These are phyloP conservation scores for Dicranocentrus wangi DNA, from an alignment of 2,888 invertebrate genomes.

Conservation along the genomic window DNA sequence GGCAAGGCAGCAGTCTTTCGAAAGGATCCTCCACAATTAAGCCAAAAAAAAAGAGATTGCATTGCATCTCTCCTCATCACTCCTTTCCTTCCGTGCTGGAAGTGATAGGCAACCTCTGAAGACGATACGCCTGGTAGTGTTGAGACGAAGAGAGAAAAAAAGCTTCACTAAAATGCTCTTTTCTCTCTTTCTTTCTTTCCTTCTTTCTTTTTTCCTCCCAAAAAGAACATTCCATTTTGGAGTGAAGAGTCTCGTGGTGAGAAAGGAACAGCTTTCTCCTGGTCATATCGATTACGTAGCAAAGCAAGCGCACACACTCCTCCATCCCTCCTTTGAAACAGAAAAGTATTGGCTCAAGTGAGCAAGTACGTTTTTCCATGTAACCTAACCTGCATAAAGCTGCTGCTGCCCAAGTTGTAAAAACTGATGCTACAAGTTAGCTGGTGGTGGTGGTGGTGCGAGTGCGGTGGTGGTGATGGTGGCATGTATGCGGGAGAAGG, in stretches of 20 bases:
- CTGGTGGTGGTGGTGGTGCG: no score
- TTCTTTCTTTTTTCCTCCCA: not conserved
- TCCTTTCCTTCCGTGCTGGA: no score
- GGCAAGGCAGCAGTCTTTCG: no score
- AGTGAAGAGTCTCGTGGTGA: conserved; percentile 7
- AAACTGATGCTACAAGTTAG: conserved; percentile 36
- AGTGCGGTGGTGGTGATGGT: no score
- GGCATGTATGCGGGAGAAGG: conserved; percentile 38
- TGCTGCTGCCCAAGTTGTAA: no score
- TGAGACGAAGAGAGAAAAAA: not conserved
- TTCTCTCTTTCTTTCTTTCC: conserved; percentile 25
- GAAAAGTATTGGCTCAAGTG: conserved; percentile 41
- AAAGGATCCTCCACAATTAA: no score
- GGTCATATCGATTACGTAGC: conserved; percentile 73
- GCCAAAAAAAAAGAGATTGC: no score
- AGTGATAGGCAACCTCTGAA: no score
- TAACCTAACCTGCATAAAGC: not conserved
- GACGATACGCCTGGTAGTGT: not conserved
- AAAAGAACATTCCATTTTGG: conserved; percentile 46
- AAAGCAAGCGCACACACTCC: conserved; percentile 72
- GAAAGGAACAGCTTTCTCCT: conserved; percentile 64
- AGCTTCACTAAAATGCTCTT: conserved; percentile 31
- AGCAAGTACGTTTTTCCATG: conserved; percentile 46
- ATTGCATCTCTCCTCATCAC: no score
- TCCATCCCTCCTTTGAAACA: conserved; percentile 49